Conservation (phyloP, 2,888 invertebrate genomes). For the Noctua comes region DNA sequence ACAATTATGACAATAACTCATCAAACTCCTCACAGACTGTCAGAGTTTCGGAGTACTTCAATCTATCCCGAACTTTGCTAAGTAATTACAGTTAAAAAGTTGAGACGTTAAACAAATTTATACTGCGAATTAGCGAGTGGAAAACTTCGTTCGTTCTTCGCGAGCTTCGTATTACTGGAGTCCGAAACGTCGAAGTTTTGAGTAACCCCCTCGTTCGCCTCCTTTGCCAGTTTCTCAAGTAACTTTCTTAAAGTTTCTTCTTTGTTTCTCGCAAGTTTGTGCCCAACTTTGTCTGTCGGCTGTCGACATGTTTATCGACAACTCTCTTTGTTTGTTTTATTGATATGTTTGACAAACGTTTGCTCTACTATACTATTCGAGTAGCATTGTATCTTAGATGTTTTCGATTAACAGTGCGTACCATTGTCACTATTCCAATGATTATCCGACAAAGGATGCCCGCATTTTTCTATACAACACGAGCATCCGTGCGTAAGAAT, state of each 20-base stretch:
- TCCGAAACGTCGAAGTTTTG: conserved; percentile 86
- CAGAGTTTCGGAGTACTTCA: conserved; percentile 82
- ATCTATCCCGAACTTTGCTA: conserved; percentile 85
- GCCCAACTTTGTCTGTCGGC: conserved; percentile 79
- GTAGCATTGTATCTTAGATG: conserved; percentile 9
- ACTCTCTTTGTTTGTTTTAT: conserved; percentile 65
- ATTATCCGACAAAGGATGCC: conserved; percentile 24
- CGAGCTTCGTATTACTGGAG: conserved; percentile 82
- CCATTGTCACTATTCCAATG: conserved; percentile 23
- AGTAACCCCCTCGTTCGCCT: conserved; percentile 79
- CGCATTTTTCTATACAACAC: conserved; percentile 11
- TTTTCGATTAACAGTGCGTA: conserved; percentile 12
- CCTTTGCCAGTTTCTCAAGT: conserved; percentile 78
- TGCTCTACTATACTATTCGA: conserved; percentile 21
- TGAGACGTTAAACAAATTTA: conserved; percentile 90
- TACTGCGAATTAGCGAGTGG: conserved; percentile 89
- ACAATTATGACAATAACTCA: conserved; percentile 76
- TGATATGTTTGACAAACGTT: conserved; percentile 46
- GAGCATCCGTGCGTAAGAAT: conserved; percentile 37
- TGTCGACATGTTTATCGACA: conserved; percentile 83
- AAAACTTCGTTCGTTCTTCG: conserved; percentile 75
- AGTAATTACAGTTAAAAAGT: conserved; percentile 90
- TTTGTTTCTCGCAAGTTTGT: conserved; percentile 85
- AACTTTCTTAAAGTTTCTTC: conserved; percentile 84
- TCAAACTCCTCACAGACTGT: conserved; percentile 77